Base-by-base conservation (phyloP, 2,888 invertebrate genomes). In the Zelleria hepariella region DNA sequence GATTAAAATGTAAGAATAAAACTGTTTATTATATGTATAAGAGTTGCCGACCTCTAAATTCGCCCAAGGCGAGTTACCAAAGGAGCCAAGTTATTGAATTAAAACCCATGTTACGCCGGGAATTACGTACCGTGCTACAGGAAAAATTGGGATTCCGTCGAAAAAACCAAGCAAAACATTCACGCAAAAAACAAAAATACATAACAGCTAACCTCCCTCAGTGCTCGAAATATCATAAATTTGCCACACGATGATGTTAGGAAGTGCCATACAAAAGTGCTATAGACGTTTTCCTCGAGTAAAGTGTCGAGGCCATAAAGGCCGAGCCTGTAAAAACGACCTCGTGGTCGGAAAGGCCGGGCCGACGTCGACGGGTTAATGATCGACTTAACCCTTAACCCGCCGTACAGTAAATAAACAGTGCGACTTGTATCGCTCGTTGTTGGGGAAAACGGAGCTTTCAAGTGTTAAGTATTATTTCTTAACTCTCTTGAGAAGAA, bases 351-450 rank as follows among this genome's bases (percentile, higher is more conserved):
- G 24, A 51, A 32, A 59, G 58, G 55, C 59, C 42, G n/a, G n/a
- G n/a, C n/a, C n/a, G n/a, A n/a, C 63, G 60, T 62, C 65, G 59
- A 61, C 65, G 66, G 67, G 69, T 68, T 71, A 71, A 68, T 64
- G 67, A 67, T 68, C 65, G 67, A 68, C 68, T 72, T 67, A 67
- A 70, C 68, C 69, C 68, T 72, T 67, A 67, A 70, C 68, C 69
- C 53, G 24, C 64, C 65, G 61, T 62, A 58, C 66, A 64, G 68
- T 72, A 71, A 73, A 73, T 69, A 64, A 68, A 66, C 65, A 67
- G 65, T 21, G 21, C 15, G 53, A 24, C 53, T 25, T 25, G 10
- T 5, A 51, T 23, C 4, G 53, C 24, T 25, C 4, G 23, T n/a
- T n/a, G 25, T 53, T 53, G 23, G 15, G 53, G 10, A 53, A 25